These are phyloP conservation scores for Siderastrea siderea DNA, from an alignment of 92 coral and sea anemone genomes.

Conservation along the genomic window DNA sequence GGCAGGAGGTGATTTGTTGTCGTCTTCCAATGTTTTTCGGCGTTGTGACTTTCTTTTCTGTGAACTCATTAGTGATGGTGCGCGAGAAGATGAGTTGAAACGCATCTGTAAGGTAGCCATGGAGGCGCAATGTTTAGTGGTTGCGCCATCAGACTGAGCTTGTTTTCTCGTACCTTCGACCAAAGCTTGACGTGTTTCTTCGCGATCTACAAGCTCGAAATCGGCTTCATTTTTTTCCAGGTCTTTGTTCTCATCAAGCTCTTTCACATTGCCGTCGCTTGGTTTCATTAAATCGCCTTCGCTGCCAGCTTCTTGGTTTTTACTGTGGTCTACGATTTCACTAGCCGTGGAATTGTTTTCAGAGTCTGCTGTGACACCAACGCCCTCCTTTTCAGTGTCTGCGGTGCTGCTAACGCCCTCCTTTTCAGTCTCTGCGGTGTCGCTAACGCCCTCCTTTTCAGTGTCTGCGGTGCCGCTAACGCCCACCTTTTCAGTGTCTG, in stretches of 20 bases:
- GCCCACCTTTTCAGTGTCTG: neutral
- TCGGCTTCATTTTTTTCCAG: slow-evolving; percentile 9
- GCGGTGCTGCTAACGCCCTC: neutral
- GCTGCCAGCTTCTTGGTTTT: neutral
- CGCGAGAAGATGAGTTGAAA: slow-evolving; percentile 48
- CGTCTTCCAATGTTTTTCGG: slow-evolving; percentile 1
- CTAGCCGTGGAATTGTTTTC: neutral
- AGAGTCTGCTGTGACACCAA: neutral
- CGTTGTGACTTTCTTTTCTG: slow-evolving; percentile 70
- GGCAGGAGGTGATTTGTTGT: neutral
- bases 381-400: neutral
- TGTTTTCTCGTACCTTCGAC: slow-evolving; percentile 58
- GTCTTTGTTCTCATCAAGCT: neutral
- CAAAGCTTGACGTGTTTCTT: slow-evolving; percentile 60
- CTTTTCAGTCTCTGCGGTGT: slow-evolving; percentile 2
- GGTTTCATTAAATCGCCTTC: neutral
- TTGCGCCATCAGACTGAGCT: slow-evolving; percentile 7
- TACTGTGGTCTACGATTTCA: neutral
- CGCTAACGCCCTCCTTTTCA: neutral
- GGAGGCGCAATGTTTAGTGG: slow-evolving; percentile 35
- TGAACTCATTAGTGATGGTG: slow-evolving; percentile 77
- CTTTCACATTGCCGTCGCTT: neutral
- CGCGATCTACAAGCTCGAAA: slow-evolving; percentile 80
- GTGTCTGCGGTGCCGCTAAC: neutral
- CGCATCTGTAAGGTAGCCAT: slow-evolving; percentile 59